Evolutionary conservation across 2,888 invertebrate genomes (phyloP).

Genomic region (Cephus runcator): DNA sequence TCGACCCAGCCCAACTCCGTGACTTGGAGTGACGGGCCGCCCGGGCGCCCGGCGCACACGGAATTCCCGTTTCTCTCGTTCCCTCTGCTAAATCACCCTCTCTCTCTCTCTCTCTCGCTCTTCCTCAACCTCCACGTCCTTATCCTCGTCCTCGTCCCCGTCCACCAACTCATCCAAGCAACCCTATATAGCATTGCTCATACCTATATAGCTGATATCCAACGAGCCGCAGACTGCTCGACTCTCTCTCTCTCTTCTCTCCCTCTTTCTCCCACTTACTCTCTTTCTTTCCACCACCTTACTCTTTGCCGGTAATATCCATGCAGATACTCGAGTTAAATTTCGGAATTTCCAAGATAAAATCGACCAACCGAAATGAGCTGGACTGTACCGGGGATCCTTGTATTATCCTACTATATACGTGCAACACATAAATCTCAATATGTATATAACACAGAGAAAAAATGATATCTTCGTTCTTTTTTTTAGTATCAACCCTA

Average conservation of each 20-base stretch:
- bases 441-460: not conserved
- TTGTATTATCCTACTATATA: not conserved
- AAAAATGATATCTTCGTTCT: not conserved
- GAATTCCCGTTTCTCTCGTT: slow-evolving; percentile 33
- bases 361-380: not conserved
- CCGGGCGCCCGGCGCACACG: slow-evolving; percentile 45
- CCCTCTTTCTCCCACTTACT: slow-evolving; percentile 13
- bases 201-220: not conserved
- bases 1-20: slow-evolving; percentile 42
- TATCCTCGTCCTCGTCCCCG: slow-evolving; percentile 17
- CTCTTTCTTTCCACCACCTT: slow-evolving; percentile 1
- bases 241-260: slow-evolving; percentile 8
- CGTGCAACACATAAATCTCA: not conserved
- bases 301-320: slow-evolving; percentile 19
- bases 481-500: not conserved
- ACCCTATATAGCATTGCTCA: not conserved
- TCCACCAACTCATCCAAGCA: not conserved
- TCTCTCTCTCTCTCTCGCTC: slow-evolving; percentile 6
- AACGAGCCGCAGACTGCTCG: slow-evolving; percentile 20
- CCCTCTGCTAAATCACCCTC: not conserved
- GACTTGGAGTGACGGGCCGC: slow-evolving; percentile 37
- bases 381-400: not conserved
- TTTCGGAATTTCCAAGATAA: slow-evolving; percentile 13
- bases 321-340: slow-evolving; percentile 13
- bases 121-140: slow-evolving; percentile 24